A percentile compares a stretch with the other conserved stretches of the same genome.
Conservation (phyloP, 1,140 invertebrate genomes). For the Meloidogyne exigua region DNA sequence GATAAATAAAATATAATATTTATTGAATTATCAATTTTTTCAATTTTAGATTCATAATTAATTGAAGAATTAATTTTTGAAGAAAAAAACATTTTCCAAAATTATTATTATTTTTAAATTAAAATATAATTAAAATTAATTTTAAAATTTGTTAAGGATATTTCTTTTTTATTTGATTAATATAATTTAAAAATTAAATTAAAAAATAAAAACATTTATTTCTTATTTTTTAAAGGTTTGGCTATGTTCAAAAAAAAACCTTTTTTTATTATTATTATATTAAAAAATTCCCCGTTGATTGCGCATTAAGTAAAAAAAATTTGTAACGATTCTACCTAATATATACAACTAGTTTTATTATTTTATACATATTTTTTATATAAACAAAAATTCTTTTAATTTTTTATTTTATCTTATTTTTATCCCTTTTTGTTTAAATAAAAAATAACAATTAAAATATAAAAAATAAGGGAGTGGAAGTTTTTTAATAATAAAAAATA, state of each 20-base stretch:
- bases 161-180: too few relatives aligned
- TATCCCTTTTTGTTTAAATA: background rate
- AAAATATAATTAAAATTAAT: too few relatives aligned
- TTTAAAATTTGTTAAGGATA: too few relatives aligned
- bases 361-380: background rate
- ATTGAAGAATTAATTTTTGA: background rate
- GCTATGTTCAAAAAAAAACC: background rate
- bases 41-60: background rate
- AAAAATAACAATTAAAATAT: background rate
- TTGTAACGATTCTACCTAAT: background rate
- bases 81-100: background rate
- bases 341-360: background rate
- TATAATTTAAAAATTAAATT: too few relatives aligned
- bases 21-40: background rate
- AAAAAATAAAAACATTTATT: too few relatives aligned
- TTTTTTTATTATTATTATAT: background rate
- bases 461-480: background rate
- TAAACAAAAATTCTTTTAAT: background rate
- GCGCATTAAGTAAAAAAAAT: background rate
- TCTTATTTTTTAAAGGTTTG: background rate
- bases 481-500: too few relatives aligned
- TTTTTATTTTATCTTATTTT: background rate
- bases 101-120: background rate
- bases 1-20: conserved; percentile 7
- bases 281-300: background rate